Conservation (phyloP, 2,888 invertebrate genomes). For the Ornithoptera priamus region DNA sequence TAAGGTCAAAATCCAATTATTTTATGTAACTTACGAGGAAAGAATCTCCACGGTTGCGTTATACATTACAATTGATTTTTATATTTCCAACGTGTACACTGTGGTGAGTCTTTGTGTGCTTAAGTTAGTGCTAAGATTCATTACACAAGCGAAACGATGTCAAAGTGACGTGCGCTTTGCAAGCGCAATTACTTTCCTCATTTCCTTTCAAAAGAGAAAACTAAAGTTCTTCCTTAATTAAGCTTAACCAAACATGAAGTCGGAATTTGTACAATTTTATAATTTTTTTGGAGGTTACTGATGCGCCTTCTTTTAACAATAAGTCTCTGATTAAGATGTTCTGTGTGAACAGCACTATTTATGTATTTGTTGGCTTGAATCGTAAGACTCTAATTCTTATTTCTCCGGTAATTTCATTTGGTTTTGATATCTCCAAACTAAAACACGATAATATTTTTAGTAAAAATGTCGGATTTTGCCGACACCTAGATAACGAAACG, state of each 20-base stretch:
- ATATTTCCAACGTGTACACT: not conserved
- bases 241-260: not conserved
- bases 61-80: constrained; percentile 14
- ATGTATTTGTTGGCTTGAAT: too few species aligned
- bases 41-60: not conserved
- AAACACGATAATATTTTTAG: too few species aligned
- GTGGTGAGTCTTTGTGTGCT: not conserved
- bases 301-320: too few species aligned
- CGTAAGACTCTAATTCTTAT: too few species aligned
- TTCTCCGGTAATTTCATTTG: too few species aligned
- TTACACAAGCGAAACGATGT: constrained; percentile 1
- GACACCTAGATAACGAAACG: not conserved
- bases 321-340: too few species aligned
- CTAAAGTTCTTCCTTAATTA: not conserved
- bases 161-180: not conserved
- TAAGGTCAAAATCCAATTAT: constrained; percentile 9
- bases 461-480: not conserved
- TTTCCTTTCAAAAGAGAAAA: not conserved
- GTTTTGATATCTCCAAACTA: too few species aligned
- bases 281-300: not conserved
- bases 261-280: not conserved
- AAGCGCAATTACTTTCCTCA: not conserved
- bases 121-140: not conserved
- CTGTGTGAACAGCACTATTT: too few species aligned
- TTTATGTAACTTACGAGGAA: constrained; percentile 10